Conservation (phyloP, 2,113 vertebrate genomes). For the Helogale parvula region DNA sequence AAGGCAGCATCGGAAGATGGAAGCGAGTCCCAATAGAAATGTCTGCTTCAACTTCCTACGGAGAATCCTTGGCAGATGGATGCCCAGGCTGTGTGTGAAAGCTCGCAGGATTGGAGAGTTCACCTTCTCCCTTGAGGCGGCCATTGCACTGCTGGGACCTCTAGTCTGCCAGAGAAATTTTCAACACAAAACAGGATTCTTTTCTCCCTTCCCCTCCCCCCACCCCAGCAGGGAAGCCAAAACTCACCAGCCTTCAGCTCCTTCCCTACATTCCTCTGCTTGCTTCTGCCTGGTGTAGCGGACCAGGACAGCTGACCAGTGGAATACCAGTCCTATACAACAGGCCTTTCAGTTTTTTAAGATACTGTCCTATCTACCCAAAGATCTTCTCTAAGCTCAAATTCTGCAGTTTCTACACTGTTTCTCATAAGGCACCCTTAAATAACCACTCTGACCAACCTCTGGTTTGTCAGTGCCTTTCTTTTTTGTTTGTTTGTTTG, state of each 20-base stretch:
- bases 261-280: neutral
- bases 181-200: neutral
- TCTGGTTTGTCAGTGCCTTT: neutral
- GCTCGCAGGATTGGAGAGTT: neutral
- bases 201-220: neutral
- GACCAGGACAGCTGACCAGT: neutral
- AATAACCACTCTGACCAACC: neutral
- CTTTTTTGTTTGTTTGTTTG: no score
- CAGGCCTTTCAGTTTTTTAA: neutral
- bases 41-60: neutral
- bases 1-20: neutral
- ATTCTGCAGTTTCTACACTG: neutral
- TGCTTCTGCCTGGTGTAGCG: neutral
- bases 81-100: neutral
- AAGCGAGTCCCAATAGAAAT: neutral
- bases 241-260: neutral
- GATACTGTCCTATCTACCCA: neutral
- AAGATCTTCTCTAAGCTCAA: neutral
- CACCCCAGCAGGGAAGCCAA: neutral
- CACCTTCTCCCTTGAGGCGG: neutral
- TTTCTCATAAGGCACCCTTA: neutral
- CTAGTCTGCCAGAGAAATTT: neutral
- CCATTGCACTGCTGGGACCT: neutral
- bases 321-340: neutral
- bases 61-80: neutral